Percentiles rank a stretch among this genome's conserved stretches.
Conservation (phyloP, 2,888 invertebrate species). For the Ornithoptera alexandrae region DNA sequence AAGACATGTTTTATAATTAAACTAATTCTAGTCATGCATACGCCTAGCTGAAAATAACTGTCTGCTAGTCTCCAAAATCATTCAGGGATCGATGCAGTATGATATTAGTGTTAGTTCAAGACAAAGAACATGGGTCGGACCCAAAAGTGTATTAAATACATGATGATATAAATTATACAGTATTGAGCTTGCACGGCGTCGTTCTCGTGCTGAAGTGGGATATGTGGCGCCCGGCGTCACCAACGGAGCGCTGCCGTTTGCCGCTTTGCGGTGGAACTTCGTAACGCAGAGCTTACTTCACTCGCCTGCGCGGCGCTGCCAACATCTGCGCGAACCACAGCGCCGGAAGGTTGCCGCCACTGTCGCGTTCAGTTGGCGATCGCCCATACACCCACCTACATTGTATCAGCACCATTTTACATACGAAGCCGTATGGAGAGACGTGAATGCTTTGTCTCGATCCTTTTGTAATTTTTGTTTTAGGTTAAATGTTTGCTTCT, state of each 20-base stretch:
- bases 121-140: not conserved
- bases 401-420: not conserved
- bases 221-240: constrained; percentile 9
- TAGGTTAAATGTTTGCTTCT: not conserved
- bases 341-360: constrained; percentile 16
- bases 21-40: constrained; percentile 22
- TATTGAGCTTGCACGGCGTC: constrained; percentile 14
- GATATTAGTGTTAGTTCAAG: not conserved
- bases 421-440: not conserved
- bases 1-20: constrained; percentile 12
- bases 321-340: constrained; percentile 20
- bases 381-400: constrained; percentile 25
- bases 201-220: constrained; percentile 12
- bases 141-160: not conserved
- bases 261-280: constrained; percentile 22
- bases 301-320: constrained; percentile 20
- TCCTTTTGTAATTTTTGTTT: not conserved
- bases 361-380: constrained; percentile 26
- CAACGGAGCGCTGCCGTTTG: constrained; percentile 17
- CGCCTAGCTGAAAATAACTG: constrained; percentile 17
- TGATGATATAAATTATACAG: not conserved
- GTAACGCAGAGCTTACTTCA: constrained; percentile 21
- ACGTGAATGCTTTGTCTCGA: not conserved
- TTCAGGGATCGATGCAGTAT: not conserved
- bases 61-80: constrained; percentile 15